Conservation (phyloP, 2,797 vertebrate genomes). For the Galagoides demidoff region DNA sequence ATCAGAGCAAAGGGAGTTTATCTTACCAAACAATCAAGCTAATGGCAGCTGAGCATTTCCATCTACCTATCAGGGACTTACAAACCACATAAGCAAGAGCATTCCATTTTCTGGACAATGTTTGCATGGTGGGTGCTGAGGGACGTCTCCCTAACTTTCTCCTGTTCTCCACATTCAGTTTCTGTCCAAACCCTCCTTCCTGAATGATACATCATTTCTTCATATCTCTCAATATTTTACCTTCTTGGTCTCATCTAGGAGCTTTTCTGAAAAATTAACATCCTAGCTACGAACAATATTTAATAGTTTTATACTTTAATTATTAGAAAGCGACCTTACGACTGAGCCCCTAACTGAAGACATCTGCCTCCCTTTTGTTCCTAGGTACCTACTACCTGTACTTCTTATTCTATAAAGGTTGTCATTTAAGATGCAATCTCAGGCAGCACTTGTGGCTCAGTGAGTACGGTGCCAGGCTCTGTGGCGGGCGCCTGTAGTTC, state of each 20-base stretch:
- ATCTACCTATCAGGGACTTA: background rate
- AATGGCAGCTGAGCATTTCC: background rate
- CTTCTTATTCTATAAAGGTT: background rate
- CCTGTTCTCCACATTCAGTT: background rate
- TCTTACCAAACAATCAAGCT: background rate
- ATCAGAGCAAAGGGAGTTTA: background rate
- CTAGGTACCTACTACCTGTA: background rate
- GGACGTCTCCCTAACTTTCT: background rate
- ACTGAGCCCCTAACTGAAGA: background rate
- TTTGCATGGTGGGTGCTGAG: background rate
- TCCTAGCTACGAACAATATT: background rate
- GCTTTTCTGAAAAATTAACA: slow-evolving; percentile 9
- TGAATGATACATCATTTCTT: background rate
- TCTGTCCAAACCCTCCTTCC: background rate
- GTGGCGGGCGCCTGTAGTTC: no score
- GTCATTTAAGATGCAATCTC: background rate
- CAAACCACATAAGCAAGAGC: background rate
- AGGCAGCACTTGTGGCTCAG: no score
- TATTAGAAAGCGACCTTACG: background rate
- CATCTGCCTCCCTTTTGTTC: background rate
- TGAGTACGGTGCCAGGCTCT: no score
- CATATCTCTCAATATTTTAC: background rate
- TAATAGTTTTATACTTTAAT: background rate
- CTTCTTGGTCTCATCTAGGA: background rate
- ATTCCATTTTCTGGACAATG: background rate